Base-by-base conservation (phyloP, 2,888 invertebrate genomes). In the Prenolepis imparis region DNA sequence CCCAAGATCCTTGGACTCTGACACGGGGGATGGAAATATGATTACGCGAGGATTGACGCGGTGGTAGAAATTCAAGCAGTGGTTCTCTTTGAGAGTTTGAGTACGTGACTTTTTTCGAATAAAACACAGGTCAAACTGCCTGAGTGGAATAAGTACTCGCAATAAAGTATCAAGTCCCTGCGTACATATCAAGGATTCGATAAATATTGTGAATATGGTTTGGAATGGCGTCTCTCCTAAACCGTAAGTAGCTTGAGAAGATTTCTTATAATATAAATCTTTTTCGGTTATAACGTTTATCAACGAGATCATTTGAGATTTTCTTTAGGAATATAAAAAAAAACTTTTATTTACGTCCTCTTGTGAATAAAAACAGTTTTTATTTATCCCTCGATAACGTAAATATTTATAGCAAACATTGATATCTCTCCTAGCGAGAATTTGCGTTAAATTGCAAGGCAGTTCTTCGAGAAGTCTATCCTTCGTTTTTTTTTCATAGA, bases 141-240 rank as follows among this genome's bases (percentile, higher is more conserved):
- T 57, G 28, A 52, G 32, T 28, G 68, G 44, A 48, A 66, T 64
- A 39, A 73, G 12, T 44, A 28, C 18, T 36, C 32, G 74, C 48
- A 18, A 32, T 11, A 18, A 52, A 48, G 3, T 15, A 66, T 66
- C 32, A 28, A 36, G 48, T 15, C n/a, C n/a, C 24, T 36, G 24
- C 48, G 18, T 36, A 11, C 24, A 24, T 24, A 8, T 39, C 2
- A 24, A 39, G 18, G 24, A 72, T 24, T 72, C 18, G 18, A 11
- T 44, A 21, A 64, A 44, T 70, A 41, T 15, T 28, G 41, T 28
- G 70, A 44, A 68, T 28, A 21, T 21, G n/a, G 5, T 78, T 59
- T 32, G 32, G 68, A 77, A 55, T 41, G n/a, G 55, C 67, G 68
- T 77, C 39, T 59, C 39, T 28, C 28, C 57, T n/a, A 80, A 84